Conservation (phyloP, 2,113 vertebrate genomes). For the Scopus umbretta region DNA sequence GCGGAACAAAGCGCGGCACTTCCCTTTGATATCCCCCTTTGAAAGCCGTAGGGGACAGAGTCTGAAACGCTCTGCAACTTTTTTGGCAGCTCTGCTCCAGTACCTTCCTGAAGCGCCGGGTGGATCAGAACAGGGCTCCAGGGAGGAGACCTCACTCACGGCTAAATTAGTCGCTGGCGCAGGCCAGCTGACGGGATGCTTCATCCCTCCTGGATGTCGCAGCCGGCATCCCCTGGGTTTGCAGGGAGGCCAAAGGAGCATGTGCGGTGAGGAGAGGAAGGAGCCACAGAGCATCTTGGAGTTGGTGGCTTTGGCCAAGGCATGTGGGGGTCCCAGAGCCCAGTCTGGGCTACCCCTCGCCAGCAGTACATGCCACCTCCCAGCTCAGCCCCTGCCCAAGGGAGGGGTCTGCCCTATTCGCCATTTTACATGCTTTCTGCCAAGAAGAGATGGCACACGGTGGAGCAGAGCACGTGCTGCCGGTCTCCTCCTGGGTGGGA, state of each 20-base stretch:
- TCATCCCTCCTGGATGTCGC: not conserved
- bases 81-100: not conserved
- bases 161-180: fast-evolving
- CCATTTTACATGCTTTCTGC: not conserved
- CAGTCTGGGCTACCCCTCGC: not conserved
- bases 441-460: not conserved
- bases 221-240: fast-evolving
- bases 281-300: not conserved
- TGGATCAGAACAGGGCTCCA: not conserved
- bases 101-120: not conserved
- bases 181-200: not conserved
- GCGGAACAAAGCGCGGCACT: constrained; percentile 25
- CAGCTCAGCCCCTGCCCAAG: not conserved
- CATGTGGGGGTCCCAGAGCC: fast-evolving
- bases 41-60: constrained; percentile 14
- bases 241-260: not conserved
- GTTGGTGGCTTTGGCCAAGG: fast-evolving
- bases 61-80: not conserved
- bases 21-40: constrained; percentile 44
- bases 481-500: not conserved
- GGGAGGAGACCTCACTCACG: not conserved
- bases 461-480: fast-evolving
- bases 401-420: not conserved
- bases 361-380: not conserved
- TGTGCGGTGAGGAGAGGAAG: not conserved